Conservation (phyloP, 2,113 vertebrate species). For the Stigmatopora nigra region DNA sequence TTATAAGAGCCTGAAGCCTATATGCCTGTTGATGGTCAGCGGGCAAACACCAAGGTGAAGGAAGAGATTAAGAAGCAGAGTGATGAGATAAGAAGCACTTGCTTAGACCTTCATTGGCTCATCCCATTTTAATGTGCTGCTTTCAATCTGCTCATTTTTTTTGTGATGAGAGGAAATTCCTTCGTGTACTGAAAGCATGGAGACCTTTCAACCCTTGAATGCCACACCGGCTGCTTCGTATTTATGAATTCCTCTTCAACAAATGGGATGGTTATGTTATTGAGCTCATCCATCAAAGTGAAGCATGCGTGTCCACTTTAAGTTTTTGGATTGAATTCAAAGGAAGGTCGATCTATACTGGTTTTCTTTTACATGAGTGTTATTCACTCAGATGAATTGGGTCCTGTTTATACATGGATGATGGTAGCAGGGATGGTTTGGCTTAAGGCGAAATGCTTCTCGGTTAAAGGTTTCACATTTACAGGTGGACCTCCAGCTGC, state of each 20-base stretch:
- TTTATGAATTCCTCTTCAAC: slow-evolving; percentile 27
- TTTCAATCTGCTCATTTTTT: slow-evolving; percentile 60
- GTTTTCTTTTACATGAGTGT: too few relatives aligned
- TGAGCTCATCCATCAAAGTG: neutral
- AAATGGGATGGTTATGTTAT: neutral
- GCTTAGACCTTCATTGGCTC: slow-evolving; percentile 57
- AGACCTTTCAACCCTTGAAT: slow-evolving; percentile 36
- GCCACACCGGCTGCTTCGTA: slow-evolving; percentile 45
- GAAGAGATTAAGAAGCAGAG: neutral
- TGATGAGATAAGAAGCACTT: slow-evolving; percentile 10
- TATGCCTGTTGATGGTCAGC: neutral
- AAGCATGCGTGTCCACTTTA: too few relatives aligned
- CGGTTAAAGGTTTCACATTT: slow-evolving; percentile 58
- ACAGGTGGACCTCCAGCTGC: slow-evolving; percentile 68
- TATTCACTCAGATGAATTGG: too few relatives aligned
- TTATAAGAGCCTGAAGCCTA: neutral
- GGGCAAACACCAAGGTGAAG: neutral
- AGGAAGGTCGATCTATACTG: too few relatives aligned
- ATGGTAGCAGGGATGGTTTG: slow-evolving; percentile 18
- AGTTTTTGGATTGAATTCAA: too few relatives aligned
- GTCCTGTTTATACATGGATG: neutral
- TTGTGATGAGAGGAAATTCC: slow-evolving; percentile 51
- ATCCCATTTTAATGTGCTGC: slow-evolving; percentile 49
- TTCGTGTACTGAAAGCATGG: slow-evolving; percentile 39
- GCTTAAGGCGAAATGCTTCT: slow-evolving; percentile 27